These are phyloP conservation scores for Triops cancriformis DNA, from an alignment of 1,140 invertebrate genomes.

Conservation along the genomic window DNA sequence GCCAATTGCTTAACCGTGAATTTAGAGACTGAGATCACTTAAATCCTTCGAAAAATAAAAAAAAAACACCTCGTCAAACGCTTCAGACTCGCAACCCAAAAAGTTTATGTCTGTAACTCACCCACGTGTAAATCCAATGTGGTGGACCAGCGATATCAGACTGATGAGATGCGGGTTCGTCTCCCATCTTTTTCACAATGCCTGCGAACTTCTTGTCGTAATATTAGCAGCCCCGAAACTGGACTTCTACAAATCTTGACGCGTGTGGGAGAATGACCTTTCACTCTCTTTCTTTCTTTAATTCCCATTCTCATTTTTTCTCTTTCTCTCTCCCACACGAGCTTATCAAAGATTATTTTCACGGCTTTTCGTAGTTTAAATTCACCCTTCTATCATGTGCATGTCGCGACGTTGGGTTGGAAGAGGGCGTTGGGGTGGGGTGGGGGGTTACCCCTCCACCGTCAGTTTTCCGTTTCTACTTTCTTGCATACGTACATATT, in stretches of 20 bases:
- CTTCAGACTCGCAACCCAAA: too few relatives aligned
- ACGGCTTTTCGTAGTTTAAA: not conserved
- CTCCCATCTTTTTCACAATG: too few relatives aligned
- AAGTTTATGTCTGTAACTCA: too few relatives aligned
- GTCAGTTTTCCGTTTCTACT: not conserved
- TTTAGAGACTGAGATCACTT: too few relatives aligned
- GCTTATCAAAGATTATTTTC: slow-evolving; percentile 5
- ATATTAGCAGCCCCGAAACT: not conserved
- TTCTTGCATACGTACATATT: not conserved
- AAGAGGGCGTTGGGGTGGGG: not conserved
- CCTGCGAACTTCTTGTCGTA: too few relatives aligned
- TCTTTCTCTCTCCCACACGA: not conserved
- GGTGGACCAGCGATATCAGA: not conserved
- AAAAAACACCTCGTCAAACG: too few relatives aligned
- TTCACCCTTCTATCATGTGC: not conserved
- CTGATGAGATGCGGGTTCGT: not conserved
- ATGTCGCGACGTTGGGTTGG: not conserved
- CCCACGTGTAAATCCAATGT: slow-evolving; percentile 4
- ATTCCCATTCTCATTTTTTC: not conserved
- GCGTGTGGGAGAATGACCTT: not conserved
- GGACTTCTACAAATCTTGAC: not conserved
- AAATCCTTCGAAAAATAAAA: too few relatives aligned
- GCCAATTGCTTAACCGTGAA: too few relatives aligned
- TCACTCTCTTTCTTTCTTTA: not conserved
- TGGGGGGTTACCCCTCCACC: not conserved